A percentile compares a stretch with the other conserved stretches of the same genome.
These are phyloP conservation scores for Hypotaenidia okinawae DNA, from an alignment of 2,797 vertebrate species.

Conservation along the genomic window DNA sequence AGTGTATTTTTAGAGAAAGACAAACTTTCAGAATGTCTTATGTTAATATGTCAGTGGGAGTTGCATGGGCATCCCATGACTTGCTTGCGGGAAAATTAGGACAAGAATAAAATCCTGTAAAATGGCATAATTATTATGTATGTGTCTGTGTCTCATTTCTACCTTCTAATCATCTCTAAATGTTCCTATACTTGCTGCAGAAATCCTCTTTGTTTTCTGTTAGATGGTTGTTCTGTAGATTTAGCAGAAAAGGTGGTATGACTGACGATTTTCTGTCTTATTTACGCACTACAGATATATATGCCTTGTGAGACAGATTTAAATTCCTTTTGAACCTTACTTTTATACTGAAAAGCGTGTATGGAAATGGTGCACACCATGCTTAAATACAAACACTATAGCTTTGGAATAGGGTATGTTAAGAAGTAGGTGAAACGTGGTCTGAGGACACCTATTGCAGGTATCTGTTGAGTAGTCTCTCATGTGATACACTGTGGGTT, in stretches of 20 bases:
- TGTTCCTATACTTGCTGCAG: neutral
- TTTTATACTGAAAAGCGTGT: neutral
- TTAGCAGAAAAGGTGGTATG: neutral
- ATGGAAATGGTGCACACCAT: neutral
- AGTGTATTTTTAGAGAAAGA: conserved; percentile 61
- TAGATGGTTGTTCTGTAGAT: neutral
- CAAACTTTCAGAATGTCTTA: neutral
- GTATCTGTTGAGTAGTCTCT: neutral
- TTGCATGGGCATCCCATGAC: neutral
- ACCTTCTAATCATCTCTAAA: neutral
- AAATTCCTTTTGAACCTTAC: neutral
- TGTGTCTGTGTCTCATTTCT: neutral
- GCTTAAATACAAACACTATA: neutral
- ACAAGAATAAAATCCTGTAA: neutral
- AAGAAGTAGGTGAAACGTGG: neutral
- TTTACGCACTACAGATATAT: neutral
- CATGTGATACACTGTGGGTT: neutral
- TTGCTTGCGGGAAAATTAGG: neutral
- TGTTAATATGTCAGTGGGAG: neutral
- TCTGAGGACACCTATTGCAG: neutral
- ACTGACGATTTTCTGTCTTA: neutral
- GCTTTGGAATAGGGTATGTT: neutral
- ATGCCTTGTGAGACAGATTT: neutral
- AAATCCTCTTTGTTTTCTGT: neutral
- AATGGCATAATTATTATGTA: neutral